Evolutionary conservation across 1,140 invertebrate species (phyloP).

Genomic region (Lysiphlebus fabarum): DNA sequence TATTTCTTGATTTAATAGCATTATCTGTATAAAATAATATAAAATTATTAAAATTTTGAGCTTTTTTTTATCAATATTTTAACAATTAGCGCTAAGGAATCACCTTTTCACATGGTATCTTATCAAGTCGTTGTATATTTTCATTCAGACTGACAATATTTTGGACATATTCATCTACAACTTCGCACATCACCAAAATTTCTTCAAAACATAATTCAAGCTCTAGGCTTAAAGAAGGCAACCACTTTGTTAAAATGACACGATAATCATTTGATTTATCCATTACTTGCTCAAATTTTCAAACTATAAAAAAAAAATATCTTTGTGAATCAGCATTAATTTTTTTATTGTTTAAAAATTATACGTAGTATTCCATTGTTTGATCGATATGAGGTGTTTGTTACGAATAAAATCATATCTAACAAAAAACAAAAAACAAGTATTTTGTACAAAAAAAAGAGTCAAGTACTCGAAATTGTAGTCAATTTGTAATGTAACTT

Average conservation of each 20-base stretch:
- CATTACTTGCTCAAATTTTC: background rate
- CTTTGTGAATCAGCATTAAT: too few species aligned
- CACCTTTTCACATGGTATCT: conserved; percentile 6
- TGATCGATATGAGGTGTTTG: too few species aligned
- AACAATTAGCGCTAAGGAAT: background rate
- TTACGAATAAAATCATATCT: too few species aligned
- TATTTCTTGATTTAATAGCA: conserved; percentile 3
- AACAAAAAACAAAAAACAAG: too few species aligned
- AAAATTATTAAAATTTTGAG: too few species aligned
- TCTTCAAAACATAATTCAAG: conserved; percentile 34
- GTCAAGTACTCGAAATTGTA: too few species aligned
- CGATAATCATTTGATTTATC: conserved; percentile 35
- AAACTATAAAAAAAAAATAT: too few species aligned
- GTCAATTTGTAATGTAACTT: too few species aligned
- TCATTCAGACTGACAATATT: conserved; percentile 30
- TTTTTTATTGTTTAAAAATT: too few species aligned
- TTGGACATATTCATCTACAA: conserved; percentile 27
- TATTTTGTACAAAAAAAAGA: too few species aligned
- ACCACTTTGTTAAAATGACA: conserved; percentile 38
- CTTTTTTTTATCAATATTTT: background rate
- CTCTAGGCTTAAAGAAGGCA: conserved; percentile 25
- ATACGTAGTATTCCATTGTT: too few species aligned
- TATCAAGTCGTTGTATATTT: conserved; percentile 10
- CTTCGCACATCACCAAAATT: conserved; percentile 26
- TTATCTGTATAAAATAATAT: background rate